Conservation (phyloP, 2,888 invertebrate genomes). For the Cataglyphis livida region DNA sequence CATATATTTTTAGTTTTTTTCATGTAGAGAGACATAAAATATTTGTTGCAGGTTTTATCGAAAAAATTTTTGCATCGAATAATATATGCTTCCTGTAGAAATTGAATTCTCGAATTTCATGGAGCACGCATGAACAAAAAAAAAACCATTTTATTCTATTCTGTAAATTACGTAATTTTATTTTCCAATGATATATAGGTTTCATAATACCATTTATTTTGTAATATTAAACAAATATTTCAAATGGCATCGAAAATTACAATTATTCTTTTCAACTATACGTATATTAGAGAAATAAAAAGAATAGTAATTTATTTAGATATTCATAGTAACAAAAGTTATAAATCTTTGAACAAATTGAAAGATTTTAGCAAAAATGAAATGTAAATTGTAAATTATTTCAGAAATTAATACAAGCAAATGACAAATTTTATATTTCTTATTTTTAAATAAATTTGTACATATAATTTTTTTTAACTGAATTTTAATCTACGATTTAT, state of each 20-base stretch:
- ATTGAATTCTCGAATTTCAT: constrained; percentile 1
- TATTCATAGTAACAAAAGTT: background rate
- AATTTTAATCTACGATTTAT: background rate
- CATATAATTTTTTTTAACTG: background rate
- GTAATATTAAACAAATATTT: background rate
- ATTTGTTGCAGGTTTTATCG: constrained; percentile 22
- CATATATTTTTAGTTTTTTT: background rate
- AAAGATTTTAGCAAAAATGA: background rate
- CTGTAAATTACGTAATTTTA: background rate
- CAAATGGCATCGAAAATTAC: background rate
- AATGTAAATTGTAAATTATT: background rate
- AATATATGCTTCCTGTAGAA: background rate
- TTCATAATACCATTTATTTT: background rate
- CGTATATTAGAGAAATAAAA: background rate
- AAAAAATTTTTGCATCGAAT: constrained; percentile 24
- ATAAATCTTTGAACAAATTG: background rate
- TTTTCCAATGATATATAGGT: background rate
- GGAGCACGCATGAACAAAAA: background rate
- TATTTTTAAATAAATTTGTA: background rate
- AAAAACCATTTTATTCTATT: background rate
- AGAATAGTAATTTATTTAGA: background rate
- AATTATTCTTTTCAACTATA: background rate
- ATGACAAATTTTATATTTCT: background rate
- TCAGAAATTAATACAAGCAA: background rate
- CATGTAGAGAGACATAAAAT: constrained; percentile 24